A percentile compares a stretch with the other conserved stretches of the same genome.
Evolutionary conservation across 2,888 invertebrate genomes (phyloP).

Genomic region (Monochamus alternatus): DNA sequence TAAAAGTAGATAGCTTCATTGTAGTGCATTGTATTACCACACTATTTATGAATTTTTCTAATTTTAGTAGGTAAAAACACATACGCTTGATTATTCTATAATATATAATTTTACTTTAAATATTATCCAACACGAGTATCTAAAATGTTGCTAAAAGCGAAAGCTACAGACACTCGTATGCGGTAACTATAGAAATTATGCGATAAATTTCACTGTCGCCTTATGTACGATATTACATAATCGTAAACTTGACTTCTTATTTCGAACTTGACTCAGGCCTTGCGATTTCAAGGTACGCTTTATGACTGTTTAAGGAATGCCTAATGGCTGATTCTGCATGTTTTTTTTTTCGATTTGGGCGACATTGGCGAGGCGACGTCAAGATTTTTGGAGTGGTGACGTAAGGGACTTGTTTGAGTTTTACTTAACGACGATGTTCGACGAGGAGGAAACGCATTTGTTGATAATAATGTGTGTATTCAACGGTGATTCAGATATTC

Average conservation of each 20-base stretch:
- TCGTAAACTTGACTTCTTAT: slow-evolving; percentile 34
- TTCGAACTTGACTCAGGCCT: slow-evolving; percentile 25
- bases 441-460: too few species aligned
- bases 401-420: not conserved
- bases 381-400: not conserved
- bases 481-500: too few species aligned
- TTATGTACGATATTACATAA: slow-evolving; percentile 21
- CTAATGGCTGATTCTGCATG: not conserved
- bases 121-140: too few species aligned
- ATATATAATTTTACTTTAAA: too few species aligned
- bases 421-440: not conserved
- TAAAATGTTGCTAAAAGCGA: too few species aligned
- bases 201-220: not conserved
- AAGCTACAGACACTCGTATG: not conserved
- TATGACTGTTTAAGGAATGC: not conserved
- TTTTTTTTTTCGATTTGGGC: not conserved
- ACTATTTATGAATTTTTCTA: too few species aligned
- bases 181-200: not conserved
- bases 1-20: too few species aligned
- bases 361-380: not conserved
- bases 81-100: too few species aligned
- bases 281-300: not conserved
- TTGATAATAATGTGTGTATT: too few species aligned
- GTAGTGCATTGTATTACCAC: too few species aligned
- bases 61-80: too few species aligned